Conservation (phyloP, 2,888 invertebrate species). For the Oxyscelio sp. region DNA sequence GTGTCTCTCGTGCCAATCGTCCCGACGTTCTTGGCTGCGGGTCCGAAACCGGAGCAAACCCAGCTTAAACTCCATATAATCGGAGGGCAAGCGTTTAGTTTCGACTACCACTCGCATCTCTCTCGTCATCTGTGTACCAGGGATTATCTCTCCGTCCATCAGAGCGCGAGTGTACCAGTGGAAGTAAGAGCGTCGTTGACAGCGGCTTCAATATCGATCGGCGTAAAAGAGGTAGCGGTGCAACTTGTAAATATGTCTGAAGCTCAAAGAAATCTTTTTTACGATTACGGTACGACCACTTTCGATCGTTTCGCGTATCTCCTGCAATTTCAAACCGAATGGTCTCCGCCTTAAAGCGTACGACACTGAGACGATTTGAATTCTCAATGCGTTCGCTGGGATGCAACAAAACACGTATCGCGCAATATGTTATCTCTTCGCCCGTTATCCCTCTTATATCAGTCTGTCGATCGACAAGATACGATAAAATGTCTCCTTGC, state of each 20-base stretch:
- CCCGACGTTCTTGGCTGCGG: constrained; percentile 60
- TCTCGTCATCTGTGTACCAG: constrained; percentile 72
- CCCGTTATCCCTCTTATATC: constrained; percentile 8
- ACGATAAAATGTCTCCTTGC: constrained; percentile 15
- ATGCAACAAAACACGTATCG: constrained; percentile 12
- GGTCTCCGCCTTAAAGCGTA: constrained; percentile 16
- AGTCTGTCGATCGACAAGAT: constrained; percentile 39
- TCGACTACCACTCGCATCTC: constrained; percentile 69
- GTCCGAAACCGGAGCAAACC: constrained; percentile 78
- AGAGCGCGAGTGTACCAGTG: constrained; percentile 72
- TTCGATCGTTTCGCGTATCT: constrained; percentile 60
- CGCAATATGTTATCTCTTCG: constrained; percentile 2
- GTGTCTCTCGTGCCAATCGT: constrained; percentile 53
- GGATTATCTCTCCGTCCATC: constrained; percentile 76
- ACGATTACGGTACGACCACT: constrained; percentile 40
- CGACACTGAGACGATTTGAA: constrained; percentile 11
- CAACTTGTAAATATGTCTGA: constrained; percentile 71
- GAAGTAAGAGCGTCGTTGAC: constrained; percentile 65
- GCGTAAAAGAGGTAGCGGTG: constrained; percentile 56
- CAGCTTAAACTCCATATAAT: constrained; percentile 77
- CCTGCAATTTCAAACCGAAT: constrained; percentile 20
- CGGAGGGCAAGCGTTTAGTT: constrained; percentile 74
- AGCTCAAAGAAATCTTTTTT: constrained; percentile 70
- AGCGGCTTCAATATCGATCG: constrained; percentile 67
- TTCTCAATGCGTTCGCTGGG: constrained; percentile 5